Conservation (phyloP, 2,113 vertebrate species). For the Phyllostomus discolor region DNA sequence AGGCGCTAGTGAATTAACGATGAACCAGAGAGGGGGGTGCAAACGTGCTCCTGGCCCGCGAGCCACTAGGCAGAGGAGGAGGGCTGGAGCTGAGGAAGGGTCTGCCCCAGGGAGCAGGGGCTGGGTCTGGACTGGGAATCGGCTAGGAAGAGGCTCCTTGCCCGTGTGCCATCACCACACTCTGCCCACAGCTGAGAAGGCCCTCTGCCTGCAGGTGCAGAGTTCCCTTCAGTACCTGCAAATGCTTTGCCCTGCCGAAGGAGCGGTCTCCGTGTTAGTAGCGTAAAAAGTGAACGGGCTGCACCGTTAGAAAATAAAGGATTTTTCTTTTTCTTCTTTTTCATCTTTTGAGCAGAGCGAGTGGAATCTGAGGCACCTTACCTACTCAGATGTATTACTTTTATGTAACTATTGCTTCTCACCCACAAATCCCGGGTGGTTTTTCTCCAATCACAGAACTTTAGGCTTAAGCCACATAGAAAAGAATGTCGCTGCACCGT, state of each 20-base stretch:
- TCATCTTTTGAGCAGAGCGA: neutral
- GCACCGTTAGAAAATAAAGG: neutral
- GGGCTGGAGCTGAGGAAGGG: neutral
- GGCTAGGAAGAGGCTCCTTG: too few relatives aligned
- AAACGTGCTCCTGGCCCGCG: accelerated
- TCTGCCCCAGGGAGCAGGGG: too few relatives aligned
- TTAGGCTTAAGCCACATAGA: neutral
- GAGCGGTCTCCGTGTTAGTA: neutral
- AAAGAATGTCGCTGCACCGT: neutral
- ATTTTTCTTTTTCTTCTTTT: neutral
- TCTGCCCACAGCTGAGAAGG: neutral
- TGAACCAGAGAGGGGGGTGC: too few relatives aligned
- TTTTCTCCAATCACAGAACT: neutral
- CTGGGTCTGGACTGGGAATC: neutral
- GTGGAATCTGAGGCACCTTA: neutral
- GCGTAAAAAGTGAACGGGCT: neutral
- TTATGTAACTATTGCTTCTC: neutral
- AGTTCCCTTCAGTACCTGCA: neutral
- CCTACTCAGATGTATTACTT: neutral
- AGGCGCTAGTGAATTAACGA: accelerated
- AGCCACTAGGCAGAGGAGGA: neutral
- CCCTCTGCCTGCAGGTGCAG: too few relatives aligned
- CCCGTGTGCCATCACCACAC: neutral
- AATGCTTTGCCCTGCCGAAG: neutral
- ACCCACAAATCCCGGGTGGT: neutral